Base-by-base conservation (phyloP, 2,113 vertebrate species). In the Romanogobio albipinnatus region DNA sequence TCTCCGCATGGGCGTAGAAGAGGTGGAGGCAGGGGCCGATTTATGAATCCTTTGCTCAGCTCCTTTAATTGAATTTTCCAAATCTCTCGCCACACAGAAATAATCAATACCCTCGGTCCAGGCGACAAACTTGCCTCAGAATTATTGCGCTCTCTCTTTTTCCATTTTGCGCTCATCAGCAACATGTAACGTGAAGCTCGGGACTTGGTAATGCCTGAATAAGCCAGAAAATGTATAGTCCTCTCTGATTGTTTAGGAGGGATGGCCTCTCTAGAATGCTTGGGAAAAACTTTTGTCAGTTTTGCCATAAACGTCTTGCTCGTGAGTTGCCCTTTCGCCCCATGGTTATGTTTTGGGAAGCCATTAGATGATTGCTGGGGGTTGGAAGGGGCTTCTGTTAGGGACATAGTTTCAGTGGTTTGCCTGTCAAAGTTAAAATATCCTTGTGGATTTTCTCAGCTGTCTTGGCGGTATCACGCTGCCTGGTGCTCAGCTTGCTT, bases 1-100 rank as follows among this genome's bases (percentile, higher is more conserved):
- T 97, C 97, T 98, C 94, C 95, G 95, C 96, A 96, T 93, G 93
- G 90, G 95, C 94, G 95, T 91, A 94, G 92, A 93, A 94, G 77
- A 87, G 94, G 96, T 94, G 94, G 96, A 92, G 95, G 92, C 93
- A 93, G 76, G 87, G 93, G 95, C 94, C 94, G 97, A 99, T 99
- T 99, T 99, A 99, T 99, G 97, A 97, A 99, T 98, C 96, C 97
- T 98, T 99, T 99, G 97, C 97, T 97, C 97, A 99, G 99, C 96
- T 97, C 96, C 95, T 98, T 99, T 99, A 98, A 99, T 99, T 99
- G 97, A 99, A 99, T 99, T 99, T 99, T 99, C 98, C 97, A 99
- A 99, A 99, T 99, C 97, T 99, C 98, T 97, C 96, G 96, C 96
- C 97, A 96, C 97, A 99, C 97, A 98, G 97, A 99, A 98, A 99